Percentiles rank a stretch among this genome's conserved stretches.
phyloP scores from a whole-genome alignment of 2,888 invertebrate species.

The Teinopalpus imperialis region DNA sequence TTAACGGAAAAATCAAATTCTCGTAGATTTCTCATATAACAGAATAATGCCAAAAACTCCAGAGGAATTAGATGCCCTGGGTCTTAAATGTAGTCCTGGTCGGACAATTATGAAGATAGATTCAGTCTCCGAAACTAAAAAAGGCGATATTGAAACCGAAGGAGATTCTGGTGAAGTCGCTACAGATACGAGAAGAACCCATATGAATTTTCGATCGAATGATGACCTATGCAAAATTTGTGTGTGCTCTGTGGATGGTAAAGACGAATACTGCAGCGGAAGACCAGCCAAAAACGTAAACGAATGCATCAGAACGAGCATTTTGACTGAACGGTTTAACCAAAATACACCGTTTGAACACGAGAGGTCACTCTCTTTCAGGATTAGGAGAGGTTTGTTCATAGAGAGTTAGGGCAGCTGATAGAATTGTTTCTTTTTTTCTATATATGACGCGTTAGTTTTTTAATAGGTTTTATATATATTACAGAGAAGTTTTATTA shows the following conservation, averaged over 20 bases:
- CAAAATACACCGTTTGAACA: constrained; percentile 47
- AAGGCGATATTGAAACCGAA: not conserved
- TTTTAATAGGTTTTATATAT: too few species aligned
- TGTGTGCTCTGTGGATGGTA: constrained; percentile 58
- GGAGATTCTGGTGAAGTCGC: constrained; percentile 20
- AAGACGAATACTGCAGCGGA: constrained; percentile 53
- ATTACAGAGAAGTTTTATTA: too few species aligned
- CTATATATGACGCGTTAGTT: too few species aligned
- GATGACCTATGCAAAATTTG: constrained; percentile 57
- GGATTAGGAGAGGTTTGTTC: constrained; percentile 63
- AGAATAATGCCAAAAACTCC: constrained; percentile 35
- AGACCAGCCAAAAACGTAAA: constrained; percentile 61
- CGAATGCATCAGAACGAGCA: constrained; percentile 55
- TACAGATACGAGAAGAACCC: constrained; percentile 35
- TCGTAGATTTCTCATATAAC: constrained; percentile 59
- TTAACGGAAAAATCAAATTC: too few species aligned
- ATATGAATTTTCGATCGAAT: constrained; percentile 45
- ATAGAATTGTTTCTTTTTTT: constrained; percentile 26
- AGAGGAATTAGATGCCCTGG: constrained; percentile 30
- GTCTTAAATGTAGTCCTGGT: constrained; percentile 59
- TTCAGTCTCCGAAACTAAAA: not conserved
- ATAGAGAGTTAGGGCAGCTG: constrained; percentile 40
- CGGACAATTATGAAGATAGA: constrained; percentile 51
- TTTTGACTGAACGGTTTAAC: constrained; percentile 35
- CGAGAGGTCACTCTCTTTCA: constrained; percentile 41